Percentiles rank a stretch among this genome's conserved stretches.
Conservation (phyloP, 1,140 invertebrate genomes). For the Anastatus disparis region DNA sequence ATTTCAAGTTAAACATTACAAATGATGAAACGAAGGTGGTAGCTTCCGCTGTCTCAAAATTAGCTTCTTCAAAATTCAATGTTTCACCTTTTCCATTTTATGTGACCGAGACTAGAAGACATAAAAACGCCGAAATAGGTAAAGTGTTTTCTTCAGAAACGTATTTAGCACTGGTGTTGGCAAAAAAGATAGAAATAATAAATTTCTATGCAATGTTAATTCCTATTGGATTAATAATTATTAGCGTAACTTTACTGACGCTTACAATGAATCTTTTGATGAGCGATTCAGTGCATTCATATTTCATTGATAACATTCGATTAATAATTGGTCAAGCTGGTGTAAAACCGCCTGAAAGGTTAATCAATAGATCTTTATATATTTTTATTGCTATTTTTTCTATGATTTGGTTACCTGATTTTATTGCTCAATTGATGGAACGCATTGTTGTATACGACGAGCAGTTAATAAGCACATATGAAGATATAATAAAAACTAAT, state of each 20-base stretch:
- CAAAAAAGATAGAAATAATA: no score
- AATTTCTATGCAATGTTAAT: no score
- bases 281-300: background rate
- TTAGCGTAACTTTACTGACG: background rate
- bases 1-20: background rate
- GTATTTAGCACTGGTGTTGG: no score
- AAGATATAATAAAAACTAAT: background rate
- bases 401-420: background rate
- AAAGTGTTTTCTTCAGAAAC: no score
- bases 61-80: background rate
- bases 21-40: background rate
- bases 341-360: background rate
- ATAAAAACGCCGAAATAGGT: no score
- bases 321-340: background rate
- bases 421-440: background rate
- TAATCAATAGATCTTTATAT: background rate
- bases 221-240: no score
- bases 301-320: background rate
- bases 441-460: background rate
- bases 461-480: background rate
- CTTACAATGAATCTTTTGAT: background rate
- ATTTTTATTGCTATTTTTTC: background rate
- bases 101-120: no score
- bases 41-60: background rate
- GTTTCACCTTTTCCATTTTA: background rate